Percentiles rank a stretch among this genome's conserved stretches.
phyloP scores from a whole-genome alignment of 2,888 invertebrate species.

The Protula sp. region DNA sequence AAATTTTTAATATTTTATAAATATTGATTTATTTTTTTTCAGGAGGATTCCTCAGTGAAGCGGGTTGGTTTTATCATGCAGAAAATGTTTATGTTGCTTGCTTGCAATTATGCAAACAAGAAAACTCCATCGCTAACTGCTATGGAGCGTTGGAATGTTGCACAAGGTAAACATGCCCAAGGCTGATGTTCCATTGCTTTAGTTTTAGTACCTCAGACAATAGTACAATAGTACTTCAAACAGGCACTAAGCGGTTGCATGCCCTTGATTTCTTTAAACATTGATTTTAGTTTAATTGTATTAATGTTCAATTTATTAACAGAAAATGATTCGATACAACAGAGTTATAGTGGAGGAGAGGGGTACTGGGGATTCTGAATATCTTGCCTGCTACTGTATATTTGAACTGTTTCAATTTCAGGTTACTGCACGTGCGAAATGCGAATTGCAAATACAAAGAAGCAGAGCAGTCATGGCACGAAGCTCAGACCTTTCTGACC shows the following conservation, averaged over 20 bases:
- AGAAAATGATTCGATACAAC: no score
- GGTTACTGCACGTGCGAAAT: slow-evolving; percentile 78
- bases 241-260: background rate
- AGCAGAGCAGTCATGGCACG: slow-evolving; percentile 68
- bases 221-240: no score
- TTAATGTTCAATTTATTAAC: no score
- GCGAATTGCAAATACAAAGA: slow-evolving; percentile 74
- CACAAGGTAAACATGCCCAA: slow-evolving; percentile 64
- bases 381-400: no score
- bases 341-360: no score
- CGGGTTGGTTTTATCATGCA: slow-evolving; percentile 79
- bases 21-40: background rate
- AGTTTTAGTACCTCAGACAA: no score
- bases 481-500: slow-evolving; percentile 59
- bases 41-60: slow-evolving; percentile 72
- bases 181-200: background rate
- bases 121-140: slow-evolving; percentile 56
- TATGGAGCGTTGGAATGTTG: slow-evolving; percentile 75
- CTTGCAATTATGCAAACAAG: slow-evolving; percentile 61
- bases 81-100: slow-evolving; percentile 68
- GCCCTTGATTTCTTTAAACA: no score
- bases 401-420: no score
- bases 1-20: no score
- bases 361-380: no score
- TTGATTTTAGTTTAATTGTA: no score